These are phyloP conservation scores for Mellivora capensis DNA, from an alignment of 2,113 vertebrate species.

Conservation along the genomic window DNA sequence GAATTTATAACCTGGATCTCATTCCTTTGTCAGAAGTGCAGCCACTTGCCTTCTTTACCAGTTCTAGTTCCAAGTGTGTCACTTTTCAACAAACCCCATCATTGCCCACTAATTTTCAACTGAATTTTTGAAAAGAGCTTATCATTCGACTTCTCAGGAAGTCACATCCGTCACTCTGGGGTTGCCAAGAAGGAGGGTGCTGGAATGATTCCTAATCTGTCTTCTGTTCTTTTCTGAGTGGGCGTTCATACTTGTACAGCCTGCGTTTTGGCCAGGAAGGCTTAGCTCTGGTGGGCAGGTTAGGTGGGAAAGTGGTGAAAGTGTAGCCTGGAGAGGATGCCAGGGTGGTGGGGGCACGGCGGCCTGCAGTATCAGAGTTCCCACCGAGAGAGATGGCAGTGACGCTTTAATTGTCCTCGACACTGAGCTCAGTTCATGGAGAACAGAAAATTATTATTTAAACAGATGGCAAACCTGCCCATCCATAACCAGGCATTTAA, in stretches of 20 bases:
- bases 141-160: conserved; percentile 51
- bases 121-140: conserved; percentile 64
- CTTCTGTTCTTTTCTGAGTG: conserved; percentile 60
- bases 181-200: conserved; percentile 54
- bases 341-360: neutral
- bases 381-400: conserved; percentile 31
- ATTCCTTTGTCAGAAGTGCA: neutral
- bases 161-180: conserved; percentile 42
- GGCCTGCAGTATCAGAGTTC: neutral
- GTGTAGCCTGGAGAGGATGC: conserved; percentile 11
- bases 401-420: conserved; percentile 54
- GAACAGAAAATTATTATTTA: conserved; percentile 74
- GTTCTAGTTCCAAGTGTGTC: neutral
- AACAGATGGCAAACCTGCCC: conserved; percentile 76
- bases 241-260: conserved; percentile 14
- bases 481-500: conserved; percentile 74
- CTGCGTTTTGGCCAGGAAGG: neutral
- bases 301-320: neutral
- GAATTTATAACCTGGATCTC: neutral
- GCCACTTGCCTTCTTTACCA: neutral
- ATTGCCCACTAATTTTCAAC: conserved; percentile 49
- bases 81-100: conserved; percentile 41
- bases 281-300: conserved; percentile 34
- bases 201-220: conserved; percentile 60
- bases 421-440: conserved; percentile 46